Evolutionary conservation across 2,113 vertebrate species (phyloP), one percentile per base, ranked within the genome.

Genomic region (Setophaga coronata): DNA sequence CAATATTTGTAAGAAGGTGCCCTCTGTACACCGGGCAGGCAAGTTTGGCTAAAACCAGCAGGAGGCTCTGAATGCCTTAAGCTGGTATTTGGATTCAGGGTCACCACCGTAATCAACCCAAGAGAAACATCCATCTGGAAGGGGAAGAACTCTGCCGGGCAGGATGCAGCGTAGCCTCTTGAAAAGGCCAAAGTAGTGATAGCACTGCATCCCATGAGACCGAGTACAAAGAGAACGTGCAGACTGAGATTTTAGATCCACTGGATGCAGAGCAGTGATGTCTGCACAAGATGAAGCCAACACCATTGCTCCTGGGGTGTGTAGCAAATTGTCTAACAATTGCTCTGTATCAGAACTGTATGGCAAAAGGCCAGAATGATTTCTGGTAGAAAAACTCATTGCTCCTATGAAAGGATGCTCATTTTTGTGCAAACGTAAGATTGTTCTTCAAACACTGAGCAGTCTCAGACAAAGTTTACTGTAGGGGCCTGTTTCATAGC

Each of bases 181-280:
- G 43, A 43, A 82, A 34, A 1, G 10, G 23, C 33, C 2, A 0
- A 38, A 61, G 28, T 1, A 4, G 50, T n/a, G 48, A 36, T 2
- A 2, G 28, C 11, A 12, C 16, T 8, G 14, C 31, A 58, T 20
- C 12, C 33, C 2, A 0, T 13, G 34, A 66, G 18, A 24, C 4
- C 7, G 24, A 17, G 26, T 56, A 16, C 33, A 23, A 82, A 21
- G 34, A 1, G 3, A 56, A 40, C 5, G 21, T 0, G 0, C 3
- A 20, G 31, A 21, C 25, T 73, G 70, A 53, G 9, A 31, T 53
- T 74, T 87, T 69, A 57, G 43, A 26, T 43, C 29, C 3, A 1
- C 10, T 0, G 2, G 62, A 28, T 0, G 3, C 33, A 12, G 14
- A 66, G 17, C 24, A 28, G 24, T 36, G 43, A 6, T 67, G 14